Evolutionary conservation across 1,140 invertebrate genomes (phyloP), one percentile per base, ranked within the genome.

Genomic region (Arctopsyche grandis): DNA sequence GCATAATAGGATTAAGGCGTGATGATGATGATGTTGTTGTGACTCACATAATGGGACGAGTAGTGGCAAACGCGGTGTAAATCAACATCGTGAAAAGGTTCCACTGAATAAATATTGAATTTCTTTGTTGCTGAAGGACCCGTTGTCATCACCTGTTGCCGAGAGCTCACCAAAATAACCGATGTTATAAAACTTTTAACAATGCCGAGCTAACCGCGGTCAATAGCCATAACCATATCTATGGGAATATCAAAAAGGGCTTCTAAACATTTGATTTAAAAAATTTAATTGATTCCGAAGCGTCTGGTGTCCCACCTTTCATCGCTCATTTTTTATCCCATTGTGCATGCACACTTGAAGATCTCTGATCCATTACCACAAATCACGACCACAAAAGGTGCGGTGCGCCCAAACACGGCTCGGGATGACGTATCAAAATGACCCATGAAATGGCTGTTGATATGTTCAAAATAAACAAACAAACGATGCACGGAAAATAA

Each of bases 381-480:
- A 66, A 69, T 77, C 44, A 52, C 43, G 63, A 66, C 38, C 48
- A 21, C 60, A 46, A 48, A 77, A n/a, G 44, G 38, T 44, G 60
- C 60, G 75, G 29, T 69, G 66, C 38, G 19, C 29, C 46, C 38
- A 66, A 43, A 43, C 48, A 21, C 44, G 21, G 56, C 14, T 63
- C 52, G 44, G 63, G 66, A 77, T 77, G 75, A 77, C 75, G 52
- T 69, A 77, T 77, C 75, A 77, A 77, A 77, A 77, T 48, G 52
- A 69, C 58, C 44, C 75, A 76, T 66, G 58, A 76, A 76, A 76
- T 66, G 75, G 19, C 56, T 26, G 77, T 56, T 58, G 66, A 78
- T 71, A 70, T 70, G 69, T 52, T 66, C 69, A 78, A 78, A 78
- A 78, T 43, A 69, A 78, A 70, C 66, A 78, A 69, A 56, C 46